Evolutionary conservation across 2,797 vertebrate species (phyloP).

Genomic region (Rhinophrynus dorsalis): DNA sequence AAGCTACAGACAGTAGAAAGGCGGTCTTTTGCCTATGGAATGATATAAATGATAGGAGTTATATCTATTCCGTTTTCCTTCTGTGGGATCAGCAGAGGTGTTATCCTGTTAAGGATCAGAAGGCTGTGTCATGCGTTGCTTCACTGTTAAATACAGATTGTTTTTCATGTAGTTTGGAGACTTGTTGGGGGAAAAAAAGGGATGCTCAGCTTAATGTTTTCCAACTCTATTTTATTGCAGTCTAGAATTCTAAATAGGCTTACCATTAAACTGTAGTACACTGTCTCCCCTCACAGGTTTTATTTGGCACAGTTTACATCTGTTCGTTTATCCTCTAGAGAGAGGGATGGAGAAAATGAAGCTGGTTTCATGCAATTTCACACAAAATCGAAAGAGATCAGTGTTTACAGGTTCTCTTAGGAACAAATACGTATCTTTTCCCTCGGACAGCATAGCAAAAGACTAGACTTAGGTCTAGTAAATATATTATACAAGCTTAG

Average conservation of each 20-base stretch:
- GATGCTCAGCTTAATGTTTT: no score
- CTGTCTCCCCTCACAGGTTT: not conserved
- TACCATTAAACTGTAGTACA: not conserved
- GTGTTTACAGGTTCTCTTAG: not conserved
- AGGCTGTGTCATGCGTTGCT: no score
- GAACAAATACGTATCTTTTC: conserved; percentile 16
- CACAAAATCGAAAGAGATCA: conserved; percentile 19
- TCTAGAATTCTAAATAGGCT: not conserved
- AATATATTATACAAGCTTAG: not conserved
- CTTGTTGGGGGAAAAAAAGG: no score
- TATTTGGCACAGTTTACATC: not conserved
- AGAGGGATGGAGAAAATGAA: not conserved
- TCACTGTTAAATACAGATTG: no score
- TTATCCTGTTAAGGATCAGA: no score
- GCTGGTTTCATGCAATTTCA: conserved; percentile 9
- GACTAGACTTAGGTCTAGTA: not conserved
- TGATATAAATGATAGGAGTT: no score
- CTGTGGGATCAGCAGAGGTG: no score
- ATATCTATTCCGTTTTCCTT: no score
- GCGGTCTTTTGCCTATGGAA: no score
- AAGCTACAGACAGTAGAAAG: no score
- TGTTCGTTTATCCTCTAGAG: conserved; percentile 1
- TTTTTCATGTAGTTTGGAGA: no score
- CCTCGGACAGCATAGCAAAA: not conserved
- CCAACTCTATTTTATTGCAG: not conserved